Base-by-base conservation (phyloP, 2,797 vertebrate genomes). In the Phylloscopus collybita region DNA sequence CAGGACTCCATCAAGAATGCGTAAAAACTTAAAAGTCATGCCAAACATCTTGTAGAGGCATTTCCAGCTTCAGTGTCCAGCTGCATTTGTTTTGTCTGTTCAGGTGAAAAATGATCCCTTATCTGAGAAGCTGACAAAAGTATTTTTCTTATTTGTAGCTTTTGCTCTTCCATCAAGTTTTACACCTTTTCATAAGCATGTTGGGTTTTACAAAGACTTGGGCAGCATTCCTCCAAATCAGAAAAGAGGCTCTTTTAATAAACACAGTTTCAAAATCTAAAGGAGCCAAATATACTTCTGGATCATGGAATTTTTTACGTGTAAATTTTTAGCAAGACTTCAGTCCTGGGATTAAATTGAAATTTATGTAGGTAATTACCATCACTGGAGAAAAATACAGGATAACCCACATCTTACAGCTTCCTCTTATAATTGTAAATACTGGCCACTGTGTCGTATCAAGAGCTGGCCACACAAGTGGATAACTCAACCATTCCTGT, bases 391-490 rank as follows among this genome's bases (percentile, higher is more conserved):
- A 82, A 95, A 86, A 90, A 86, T 61, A 86, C 72, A 76, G 82
- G 50, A 83, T 65, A 89, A 96, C 87, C 84, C 92, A 95, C 84
- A 21, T 69, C 50, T 60, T 97, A 95, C 95, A 97, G 96, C 92
- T 97, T 98, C 97, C 97, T 97, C 95, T 51, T 74, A 90, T 93
- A 96, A 97, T 87, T 95, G 92, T 94, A 96, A 96, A 96, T 96
- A 91, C 26, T 85, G 83, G 95, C 94, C 97, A 97, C 96, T 97
- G 95, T 95, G 96, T 94, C 25, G 3, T 94, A 96, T 97, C 97
- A 97, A 96, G 96, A 89, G 45, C 53, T 2, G 97, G 96, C 98
- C 98, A 98, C 98, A 98, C 98, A 98, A 98, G 97, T 97, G 97
- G 98, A 97, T 92, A 90, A 95, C 95, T 97, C 94, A 96, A 91